Evolutionary conservation across 2,797 vertebrate genomes (phyloP).

Genomic region (Crenuchus spilurus): DNA sequence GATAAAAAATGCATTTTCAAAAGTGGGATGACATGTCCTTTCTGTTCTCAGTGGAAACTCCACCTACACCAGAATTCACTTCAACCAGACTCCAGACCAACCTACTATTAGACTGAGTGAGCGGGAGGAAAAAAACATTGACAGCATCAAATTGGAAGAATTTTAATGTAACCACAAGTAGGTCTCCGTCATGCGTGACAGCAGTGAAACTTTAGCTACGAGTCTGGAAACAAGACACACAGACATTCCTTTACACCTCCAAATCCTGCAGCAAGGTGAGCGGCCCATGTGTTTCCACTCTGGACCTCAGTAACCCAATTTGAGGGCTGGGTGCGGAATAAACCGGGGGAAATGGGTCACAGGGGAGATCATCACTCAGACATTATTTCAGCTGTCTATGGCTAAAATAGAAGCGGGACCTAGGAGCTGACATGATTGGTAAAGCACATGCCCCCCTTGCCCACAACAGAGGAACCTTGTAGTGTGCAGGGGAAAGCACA

Average conservation of each 20-base stretch:
- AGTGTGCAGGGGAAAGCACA: constrained; percentile 31
- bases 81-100: constrained; percentile 5
- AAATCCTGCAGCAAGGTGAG: constrained; percentile 51
- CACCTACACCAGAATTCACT: neutral
- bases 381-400: constrained; percentile 51
- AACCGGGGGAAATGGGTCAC: constrained; percentile 32
- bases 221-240: constrained; percentile 43
- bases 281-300: constrained; percentile 59
- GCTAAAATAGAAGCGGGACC: constrained; percentile 51
- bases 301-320: constrained; percentile 40
- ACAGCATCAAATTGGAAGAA: constrained; percentile 54
- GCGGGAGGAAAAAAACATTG: constrained; percentile 14
- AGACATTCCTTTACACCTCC: constrained; percentile 55
- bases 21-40: too few species aligned
- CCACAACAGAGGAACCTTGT: constrained; percentile 44
- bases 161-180: constrained; percentile 59
- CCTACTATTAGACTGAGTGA: constrained; percentile 24
- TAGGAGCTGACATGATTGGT: constrained; percentile 57
- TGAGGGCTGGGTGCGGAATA: constrained; percentile 12
- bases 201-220: constrained; percentile 52
- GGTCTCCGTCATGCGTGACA: constrained; percentile 33
- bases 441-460: constrained; percentile 52
- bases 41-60: neutral
- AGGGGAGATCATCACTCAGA: constrained; percentile 38
- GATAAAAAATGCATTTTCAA: too few species aligned